These are phyloP conservation scores for Hylaeus anthracinus DNA, from an alignment of 1,140 invertebrate genomes.

Conservation along the genomic window DNA sequence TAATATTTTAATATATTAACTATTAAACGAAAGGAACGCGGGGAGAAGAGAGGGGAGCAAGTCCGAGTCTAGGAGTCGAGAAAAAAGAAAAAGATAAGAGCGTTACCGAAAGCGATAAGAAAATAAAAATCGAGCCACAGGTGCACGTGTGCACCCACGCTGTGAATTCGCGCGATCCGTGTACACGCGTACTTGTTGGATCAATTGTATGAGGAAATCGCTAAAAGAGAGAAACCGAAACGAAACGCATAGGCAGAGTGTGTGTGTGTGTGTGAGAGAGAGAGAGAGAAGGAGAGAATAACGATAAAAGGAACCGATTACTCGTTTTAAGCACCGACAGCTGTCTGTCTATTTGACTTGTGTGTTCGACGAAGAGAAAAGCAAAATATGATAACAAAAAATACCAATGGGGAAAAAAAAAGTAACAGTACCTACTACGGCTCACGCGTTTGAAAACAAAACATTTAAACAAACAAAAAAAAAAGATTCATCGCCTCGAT, in stretches of 20 bases:
- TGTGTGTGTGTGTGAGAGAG: not conserved
- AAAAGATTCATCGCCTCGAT: slow-evolving; percentile 66
- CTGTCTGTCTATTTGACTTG: slow-evolving; percentile 51
- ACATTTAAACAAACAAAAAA: slow-evolving; percentile 44
- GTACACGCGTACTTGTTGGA: slow-evolving; percentile 50
- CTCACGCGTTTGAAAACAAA: slow-evolving; percentile 56
- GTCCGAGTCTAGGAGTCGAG: not conserved
- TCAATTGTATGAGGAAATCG: slow-evolving; percentile 53
- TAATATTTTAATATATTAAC: slow-evolving; percentile 70
- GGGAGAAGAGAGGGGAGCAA: slow-evolving; percentile 16
- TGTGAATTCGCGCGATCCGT: slow-evolving; percentile 37
- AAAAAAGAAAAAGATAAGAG: not conserved
- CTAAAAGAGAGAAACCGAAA: not conserved
- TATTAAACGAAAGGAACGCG: slow-evolving; percentile 40
- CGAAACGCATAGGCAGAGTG: not conserved
- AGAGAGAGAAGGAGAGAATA: slow-evolving; percentile 10
- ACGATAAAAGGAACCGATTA: slow-evolving; percentile 31
- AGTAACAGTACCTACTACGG: slow-evolving; percentile 53
- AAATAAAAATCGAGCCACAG: slow-evolving; percentile 25
- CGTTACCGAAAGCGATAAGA: not conserved
- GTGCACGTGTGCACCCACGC: slow-evolving; percentile 48
- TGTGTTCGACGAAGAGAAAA: slow-evolving; percentile 38
- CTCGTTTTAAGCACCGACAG: slow-evolving; percentile 49
- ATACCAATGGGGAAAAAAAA: slow-evolving; percentile 38
- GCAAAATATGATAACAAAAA: slow-evolving; percentile 7